Evolutionary conservation across 2,113 vertebrate species (phyloP), one percentile per base, ranked within the genome.

Genomic region (Urocolius indicus): DNA sequence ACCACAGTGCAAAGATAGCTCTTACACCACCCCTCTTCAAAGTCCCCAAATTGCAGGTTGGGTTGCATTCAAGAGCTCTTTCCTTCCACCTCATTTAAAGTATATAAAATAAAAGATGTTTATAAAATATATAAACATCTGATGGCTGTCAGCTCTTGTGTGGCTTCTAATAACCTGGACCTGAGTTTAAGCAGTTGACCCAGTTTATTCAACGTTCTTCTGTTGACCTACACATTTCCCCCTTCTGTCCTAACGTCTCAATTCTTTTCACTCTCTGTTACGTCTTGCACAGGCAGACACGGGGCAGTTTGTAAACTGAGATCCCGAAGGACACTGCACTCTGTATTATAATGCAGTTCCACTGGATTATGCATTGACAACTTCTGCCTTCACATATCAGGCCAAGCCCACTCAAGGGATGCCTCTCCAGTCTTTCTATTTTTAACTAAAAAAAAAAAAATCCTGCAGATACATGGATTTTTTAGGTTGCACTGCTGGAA

Each of bases 371-470:
- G 34, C 41, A 43, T 89, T 81, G 92, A 97, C 96, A 93, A 95
- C 89, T 94, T 97, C 94, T 94, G 81, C 74, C 95, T 97, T 59
- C 84, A 58, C 97, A 93, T 97, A 93, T 95, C 97, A 97, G 82
- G 84, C 92, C 94, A 94, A 98, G 80, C 97, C 97, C 97, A 97
- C 98, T 97, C 96, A 86, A 95, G 94, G 84, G 96, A 94, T 96
- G 97, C 92, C 89, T 93, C 87, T 96, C 93, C 93, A 90, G 89
- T 61, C 73, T 93, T 94, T 97, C 98, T 98, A 98, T 98, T 98
- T 98, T 98, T 98, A 97, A 91, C 95, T 71, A 22, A 13, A 48
- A 12, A 43, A 20, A 84, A 81, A 69, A 82, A 68, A 57, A 9
- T 84, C 87, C 76, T 87, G 63, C 92, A 95, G 89, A 95, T 74